Percentiles rank a stretch among this genome's conserved stretches.
These are phyloP conservation scores for Cephus rjabovi DNA, from an alignment of 2,888 invertebrate genomes.

Conservation along the genomic window DNA sequence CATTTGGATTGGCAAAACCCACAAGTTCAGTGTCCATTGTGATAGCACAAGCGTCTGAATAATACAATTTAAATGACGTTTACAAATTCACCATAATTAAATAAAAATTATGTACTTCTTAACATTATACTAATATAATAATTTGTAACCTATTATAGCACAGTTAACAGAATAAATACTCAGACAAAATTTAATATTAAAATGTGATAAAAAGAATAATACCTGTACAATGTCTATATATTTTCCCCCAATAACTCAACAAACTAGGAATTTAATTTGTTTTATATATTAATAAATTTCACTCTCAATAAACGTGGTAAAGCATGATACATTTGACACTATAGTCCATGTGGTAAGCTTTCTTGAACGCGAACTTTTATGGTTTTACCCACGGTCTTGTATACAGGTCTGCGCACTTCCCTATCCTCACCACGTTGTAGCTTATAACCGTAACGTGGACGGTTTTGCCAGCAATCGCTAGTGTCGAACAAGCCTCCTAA, in stretches of 20 bases:
- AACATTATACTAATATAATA: background rate
- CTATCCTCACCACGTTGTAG: too few species aligned
- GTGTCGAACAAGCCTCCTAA: too few species aligned
- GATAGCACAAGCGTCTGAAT: background rate
- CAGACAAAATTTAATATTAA: background rate
- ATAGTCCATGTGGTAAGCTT: background rate
- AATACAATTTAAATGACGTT: background rate
- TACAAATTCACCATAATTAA: background rate
- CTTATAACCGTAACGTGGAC: too few species aligned
- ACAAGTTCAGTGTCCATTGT: slow-evolving; percentile 40
- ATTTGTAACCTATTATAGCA: background rate
- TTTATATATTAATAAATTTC: background rate
- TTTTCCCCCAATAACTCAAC: background rate
- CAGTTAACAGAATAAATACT: background rate
- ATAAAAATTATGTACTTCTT: background rate
- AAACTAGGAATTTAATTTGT: background rate
- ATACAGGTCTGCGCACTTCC: too few species aligned
- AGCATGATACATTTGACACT: background rate
- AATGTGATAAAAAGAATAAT: background rate
- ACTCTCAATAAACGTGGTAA: background rate
- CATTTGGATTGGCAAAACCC: slow-evolving; percentile 53
- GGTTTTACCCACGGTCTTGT: too few species aligned
- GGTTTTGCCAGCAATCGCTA: too few species aligned
- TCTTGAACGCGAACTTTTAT: too few species aligned
- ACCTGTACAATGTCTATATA: background rate